Evolutionary conservation across 2,113 vertebrate genomes (phyloP).

Genomic region (Chionodraco myersi): DNA sequence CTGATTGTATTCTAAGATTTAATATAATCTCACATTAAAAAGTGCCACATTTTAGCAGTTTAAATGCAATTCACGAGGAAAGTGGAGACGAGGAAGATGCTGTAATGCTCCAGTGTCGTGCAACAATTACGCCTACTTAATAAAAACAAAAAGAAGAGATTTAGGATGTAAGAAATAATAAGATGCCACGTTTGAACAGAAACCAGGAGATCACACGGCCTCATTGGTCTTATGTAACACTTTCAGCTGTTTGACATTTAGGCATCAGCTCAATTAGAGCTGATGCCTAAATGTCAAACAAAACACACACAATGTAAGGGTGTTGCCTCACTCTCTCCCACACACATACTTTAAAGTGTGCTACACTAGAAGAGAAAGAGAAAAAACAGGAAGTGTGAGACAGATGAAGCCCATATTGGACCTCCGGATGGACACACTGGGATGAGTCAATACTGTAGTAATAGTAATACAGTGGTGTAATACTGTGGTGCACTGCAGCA

Average conservation of each 20-base stretch:
- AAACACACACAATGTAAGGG: slow-evolving; percentile 11
- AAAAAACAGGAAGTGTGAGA: slow-evolving; percentile 41
- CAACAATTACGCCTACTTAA: slow-evolving; percentile 25
- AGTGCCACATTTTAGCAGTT: not conserved
- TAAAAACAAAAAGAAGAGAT: not conserved
- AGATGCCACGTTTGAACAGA: slow-evolving; percentile 2
- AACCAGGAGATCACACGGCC: not conserved
- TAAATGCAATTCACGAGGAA: slow-evolving; percentile 30
- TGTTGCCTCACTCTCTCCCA: not conserved
- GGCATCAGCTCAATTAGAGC: slow-evolving; percentile 1
- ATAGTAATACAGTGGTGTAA: slow-evolving; percentile 30
- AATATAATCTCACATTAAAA: slow-evolving; percentile 34
- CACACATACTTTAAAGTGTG: not conserved
- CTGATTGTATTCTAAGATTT: slow-evolving; percentile 26
- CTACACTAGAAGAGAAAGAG: slow-evolving; percentile 16
- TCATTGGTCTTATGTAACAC: slow-evolving; percentile 30
- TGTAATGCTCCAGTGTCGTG: slow-evolving; percentile 2
- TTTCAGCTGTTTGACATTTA: slow-evolving; percentile 8
- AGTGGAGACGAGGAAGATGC: not conserved
- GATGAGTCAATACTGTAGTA: slow-evolving; percentile 62
- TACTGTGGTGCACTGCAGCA: slow-evolving; percentile 69
- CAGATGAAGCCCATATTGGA: slow-evolving; percentile 26
- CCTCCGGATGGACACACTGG: slow-evolving; percentile 41
- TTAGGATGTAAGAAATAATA: slow-evolving; percentile 23
- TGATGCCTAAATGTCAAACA: slow-evolving; percentile 45